Percentiles rank a stretch among this genome's conserved stretches.
phyloP scores from a whole-genome alignment of 2,113 vertebrate genomes.

The Ciconia boyciana region DNA sequence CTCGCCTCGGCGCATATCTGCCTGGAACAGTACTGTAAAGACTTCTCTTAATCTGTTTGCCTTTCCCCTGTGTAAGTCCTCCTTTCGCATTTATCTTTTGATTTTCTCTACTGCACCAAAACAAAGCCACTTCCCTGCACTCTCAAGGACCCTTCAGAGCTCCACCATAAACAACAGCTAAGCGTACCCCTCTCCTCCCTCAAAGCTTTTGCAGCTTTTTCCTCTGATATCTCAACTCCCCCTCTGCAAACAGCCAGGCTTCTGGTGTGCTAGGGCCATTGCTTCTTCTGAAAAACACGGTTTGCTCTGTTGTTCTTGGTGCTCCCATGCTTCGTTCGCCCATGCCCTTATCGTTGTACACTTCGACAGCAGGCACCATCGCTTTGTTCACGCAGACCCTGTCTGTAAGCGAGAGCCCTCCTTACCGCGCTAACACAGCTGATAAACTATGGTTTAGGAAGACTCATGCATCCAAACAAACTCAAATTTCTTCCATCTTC shows the following conservation, averaged over 20 bases:
- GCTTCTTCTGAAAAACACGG: background rate
- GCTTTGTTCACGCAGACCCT: background rate
- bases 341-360: fast-evolving
- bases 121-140: background rate
- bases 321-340: background rate
- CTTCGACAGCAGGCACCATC: fast-evolving
- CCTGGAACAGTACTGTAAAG: background rate
- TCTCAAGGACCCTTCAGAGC: background rate
- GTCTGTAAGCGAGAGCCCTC: background rate
- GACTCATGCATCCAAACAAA: background rate
- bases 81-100: background rate
- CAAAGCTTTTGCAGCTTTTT: background rate
- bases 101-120: background rate
- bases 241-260: background rate
- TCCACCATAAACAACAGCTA: background rate
- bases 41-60: background rate
- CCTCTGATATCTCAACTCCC: background rate
- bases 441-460: background rate
- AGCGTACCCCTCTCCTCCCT: background rate
- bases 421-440: background rate
- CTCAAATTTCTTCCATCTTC: background rate
- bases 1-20: fast-evolving
- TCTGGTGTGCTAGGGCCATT: background rate
- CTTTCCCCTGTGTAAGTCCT: background rate
- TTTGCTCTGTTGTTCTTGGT: background rate